Conservation (phyloP, 2,797 vertebrate genomes). For the Sarcoramphus papa region DNA sequence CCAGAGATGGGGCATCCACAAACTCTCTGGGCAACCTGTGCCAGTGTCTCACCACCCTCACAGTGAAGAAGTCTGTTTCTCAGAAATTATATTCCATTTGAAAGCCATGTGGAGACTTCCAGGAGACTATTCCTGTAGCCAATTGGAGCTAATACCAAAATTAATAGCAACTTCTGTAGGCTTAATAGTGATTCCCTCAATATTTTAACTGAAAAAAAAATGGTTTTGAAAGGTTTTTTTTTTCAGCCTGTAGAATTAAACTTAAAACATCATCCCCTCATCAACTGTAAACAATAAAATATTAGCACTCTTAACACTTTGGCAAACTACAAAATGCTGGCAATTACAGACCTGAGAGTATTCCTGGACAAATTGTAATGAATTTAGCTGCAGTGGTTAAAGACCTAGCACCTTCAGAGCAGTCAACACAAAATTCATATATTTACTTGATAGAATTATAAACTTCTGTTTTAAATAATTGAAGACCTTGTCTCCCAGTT, state of each 20-base stretch:
- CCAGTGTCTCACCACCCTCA: no score
- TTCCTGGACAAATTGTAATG: not conserved
- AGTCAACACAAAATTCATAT: not conserved
- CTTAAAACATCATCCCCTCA: not conserved
- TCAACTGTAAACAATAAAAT: not conserved
- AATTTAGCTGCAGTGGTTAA: not conserved
- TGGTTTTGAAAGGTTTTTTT: rapidly evolving
- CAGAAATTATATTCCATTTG: not conserved
- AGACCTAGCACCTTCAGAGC: not conserved
- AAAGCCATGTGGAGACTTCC: not conserved
- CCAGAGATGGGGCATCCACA: no score
- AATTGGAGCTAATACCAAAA: not conserved
- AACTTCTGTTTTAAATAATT: not conserved
- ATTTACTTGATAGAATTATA: not conserved
- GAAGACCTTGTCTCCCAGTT: not conserved
- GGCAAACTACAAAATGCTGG: not conserved
- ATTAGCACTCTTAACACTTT: not conserved
- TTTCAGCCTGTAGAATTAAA: not conserved
- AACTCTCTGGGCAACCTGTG: no score
- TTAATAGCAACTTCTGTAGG: not conserved
- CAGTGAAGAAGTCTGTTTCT: not conserved
- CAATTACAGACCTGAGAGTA: not conserved
- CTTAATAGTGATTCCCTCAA: not conserved
- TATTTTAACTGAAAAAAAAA: not conserved
- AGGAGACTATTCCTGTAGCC: not conserved